A percentile compares a stretch with the other conserved stretches of the same genome.
phyloP scores from a whole-genome alignment of 2,888 invertebrate genomes.

The Pristionchus fissidentatus region DNA sequence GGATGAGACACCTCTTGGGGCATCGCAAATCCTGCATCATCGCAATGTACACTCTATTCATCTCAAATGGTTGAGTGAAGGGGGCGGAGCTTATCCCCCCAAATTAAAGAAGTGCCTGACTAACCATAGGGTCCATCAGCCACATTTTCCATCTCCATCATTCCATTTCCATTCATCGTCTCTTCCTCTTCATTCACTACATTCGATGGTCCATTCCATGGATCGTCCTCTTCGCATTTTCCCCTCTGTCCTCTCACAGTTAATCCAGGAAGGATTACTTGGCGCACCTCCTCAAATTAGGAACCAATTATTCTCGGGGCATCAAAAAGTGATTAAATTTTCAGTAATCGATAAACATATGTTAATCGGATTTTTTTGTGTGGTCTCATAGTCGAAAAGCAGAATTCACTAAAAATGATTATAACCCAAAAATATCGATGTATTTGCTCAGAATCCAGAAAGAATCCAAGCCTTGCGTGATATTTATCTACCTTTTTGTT shows the following conservation, averaged over 20 bases:
- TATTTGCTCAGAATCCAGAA: too few species aligned
- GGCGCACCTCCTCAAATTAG: not conserved
- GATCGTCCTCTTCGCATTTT: conserved; percentile 26
- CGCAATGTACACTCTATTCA: not conserved
- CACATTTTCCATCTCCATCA: not conserved
- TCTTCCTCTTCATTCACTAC: not conserved
- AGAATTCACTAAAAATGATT: too few species aligned
- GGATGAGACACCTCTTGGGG: not conserved
- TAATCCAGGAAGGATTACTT: not conserved
- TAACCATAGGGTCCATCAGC: not conserved
- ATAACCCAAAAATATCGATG: too few species aligned
- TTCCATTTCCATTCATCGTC: not conserved
- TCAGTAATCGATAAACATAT: too few species aligned
- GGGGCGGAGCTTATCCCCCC: too few species aligned
- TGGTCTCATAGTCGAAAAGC: too few species aligned
- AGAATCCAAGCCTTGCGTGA: too few species aligned
- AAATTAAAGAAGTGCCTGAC: not conserved
- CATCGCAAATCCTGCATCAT: not conserved
- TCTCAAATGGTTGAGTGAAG: not conserved
- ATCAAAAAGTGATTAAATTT: too few species aligned
- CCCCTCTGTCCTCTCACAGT: conserved; percentile 32
- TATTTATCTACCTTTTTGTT: too few species aligned
- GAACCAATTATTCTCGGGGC: too few species aligned
- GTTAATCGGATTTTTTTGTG: too few species aligned
- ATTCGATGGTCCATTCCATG: not conserved